Conservation (phyloP, 2,888 invertebrate genomes). For the Callinectes sapidus region DNA sequence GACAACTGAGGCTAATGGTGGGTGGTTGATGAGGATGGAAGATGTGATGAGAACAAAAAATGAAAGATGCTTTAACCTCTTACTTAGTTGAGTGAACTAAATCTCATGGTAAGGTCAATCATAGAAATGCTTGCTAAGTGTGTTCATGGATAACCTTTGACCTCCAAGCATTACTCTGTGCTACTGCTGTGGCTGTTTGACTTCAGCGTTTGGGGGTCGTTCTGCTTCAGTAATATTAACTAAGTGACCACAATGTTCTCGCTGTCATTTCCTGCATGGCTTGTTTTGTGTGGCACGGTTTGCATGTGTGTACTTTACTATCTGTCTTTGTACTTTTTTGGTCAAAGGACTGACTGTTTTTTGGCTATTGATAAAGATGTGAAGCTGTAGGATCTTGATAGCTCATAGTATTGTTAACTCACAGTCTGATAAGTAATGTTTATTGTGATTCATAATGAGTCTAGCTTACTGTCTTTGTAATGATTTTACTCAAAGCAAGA, state of each 20-base stretch:
- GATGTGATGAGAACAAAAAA: background rate
- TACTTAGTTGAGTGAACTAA: background rate
- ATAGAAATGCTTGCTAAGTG: background rate
- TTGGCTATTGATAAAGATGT: constrained; percentile 16
- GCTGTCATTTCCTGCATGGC: constrained; percentile 1
- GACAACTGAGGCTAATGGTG: constrained; percentile 7
- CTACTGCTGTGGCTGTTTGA: background rate
- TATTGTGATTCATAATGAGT: background rate
- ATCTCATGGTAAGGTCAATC: constrained; percentile 6
- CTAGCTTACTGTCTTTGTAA: background rate
- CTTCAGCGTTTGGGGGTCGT: background rate
- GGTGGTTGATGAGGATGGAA: constrained; percentile 20
- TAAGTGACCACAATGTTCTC: background rate
- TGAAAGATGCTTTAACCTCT: background rate
- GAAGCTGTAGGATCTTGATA: constrained; percentile 11
- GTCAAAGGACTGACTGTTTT: background rate
- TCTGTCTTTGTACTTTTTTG: background rate
- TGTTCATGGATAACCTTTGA: background rate
- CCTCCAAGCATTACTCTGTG: background rate
- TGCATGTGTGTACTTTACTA: background rate
- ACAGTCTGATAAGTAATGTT: background rate
- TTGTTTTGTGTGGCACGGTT: background rate
- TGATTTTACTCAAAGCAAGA: background rate
- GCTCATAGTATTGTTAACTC: background rate
- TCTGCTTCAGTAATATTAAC: background rate